phyloP scores from a whole-genome alignment of 2,797 vertebrate genomes.

The Echeneis naucrates region DNA sequence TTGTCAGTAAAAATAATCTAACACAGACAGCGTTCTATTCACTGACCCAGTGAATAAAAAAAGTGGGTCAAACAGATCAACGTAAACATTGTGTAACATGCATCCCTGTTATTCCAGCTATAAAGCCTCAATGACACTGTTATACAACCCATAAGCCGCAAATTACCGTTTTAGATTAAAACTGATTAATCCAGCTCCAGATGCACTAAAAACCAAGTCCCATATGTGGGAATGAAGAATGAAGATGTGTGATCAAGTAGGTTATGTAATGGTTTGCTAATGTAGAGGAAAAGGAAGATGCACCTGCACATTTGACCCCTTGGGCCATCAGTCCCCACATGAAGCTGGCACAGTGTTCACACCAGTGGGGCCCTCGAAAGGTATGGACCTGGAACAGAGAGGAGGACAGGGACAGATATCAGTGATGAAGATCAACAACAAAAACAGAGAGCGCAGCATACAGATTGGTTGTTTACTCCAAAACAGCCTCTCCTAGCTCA shows the following conservation, averaged over 20 bases:
- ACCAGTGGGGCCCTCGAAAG: constrained; percentile 98
- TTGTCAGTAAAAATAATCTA: constrained; percentile 32
- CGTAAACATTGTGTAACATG: constrained; percentile 23
- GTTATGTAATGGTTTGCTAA: constrained; percentile 36
- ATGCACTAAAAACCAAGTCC: constrained; percentile 72
- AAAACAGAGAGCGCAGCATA: constrained; percentile 9
- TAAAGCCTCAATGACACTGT: constrained; percentile 47
- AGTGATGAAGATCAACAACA: constrained; percentile 29
- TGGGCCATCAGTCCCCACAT: constrained; percentile 99
- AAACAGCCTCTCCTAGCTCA: constrained; percentile 6
- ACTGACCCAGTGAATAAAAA: constrained; percentile 17
- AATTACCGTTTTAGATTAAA: constrained; percentile 70
- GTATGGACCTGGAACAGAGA: constrained; percentile 93
- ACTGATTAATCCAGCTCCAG: constrained; percentile 68
- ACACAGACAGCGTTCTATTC: neutral
- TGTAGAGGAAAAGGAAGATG: constrained; percentile 14
- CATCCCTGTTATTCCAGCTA: constrained; percentile 59
- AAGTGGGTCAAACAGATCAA: constrained; percentile 50
- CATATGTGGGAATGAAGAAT: constrained; percentile 50
- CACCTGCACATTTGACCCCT: constrained; percentile 99
- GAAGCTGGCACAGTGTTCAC: constrained; percentile 99
- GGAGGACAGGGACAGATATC: constrained; percentile 53
- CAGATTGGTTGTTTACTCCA: constrained; percentile 11
- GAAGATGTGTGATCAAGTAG: neutral
- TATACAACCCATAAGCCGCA: constrained; percentile 76